Base-by-base conservation (phyloP, 2,797 vertebrate species). In the Microctenopoma lineatum region DNA sequence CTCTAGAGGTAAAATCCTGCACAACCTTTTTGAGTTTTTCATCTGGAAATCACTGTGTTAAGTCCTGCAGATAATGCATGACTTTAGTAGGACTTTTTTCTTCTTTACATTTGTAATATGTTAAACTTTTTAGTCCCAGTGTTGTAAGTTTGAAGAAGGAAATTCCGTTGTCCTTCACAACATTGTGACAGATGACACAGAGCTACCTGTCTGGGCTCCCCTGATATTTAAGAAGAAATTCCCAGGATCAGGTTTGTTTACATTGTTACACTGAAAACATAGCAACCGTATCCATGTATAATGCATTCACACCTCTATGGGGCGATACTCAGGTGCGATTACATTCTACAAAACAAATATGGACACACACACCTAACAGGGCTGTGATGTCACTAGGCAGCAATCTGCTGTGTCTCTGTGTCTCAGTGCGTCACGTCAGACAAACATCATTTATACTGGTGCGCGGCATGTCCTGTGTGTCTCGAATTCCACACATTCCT, bases 271-370 rank as follows among this genome's bases (percentile, higher is more conserved):
- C 50, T 56, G 60, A 64, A 71, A 87, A 83, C 89, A 91, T 90
- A 87, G 92, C 85, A 92, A 93, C 91, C 0, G 83, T 93, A 87
- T 84, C 89, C 48, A 89, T 27, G 77, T 3, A 60, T 42, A 11
- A 36, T 26, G 64, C 63, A 8, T 60, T 77, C 62, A 52, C 72
- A 74, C 80, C 85, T 86, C 64, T 72, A 27, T 6, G 65, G 52
- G 60, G 55, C 21, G 36, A 80, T 75, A 80, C 78, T 21, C 16
- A 46, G 50, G 47, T 10, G 36, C 34, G 50, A 53, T 70, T 60
- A 61, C 42, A 11, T 26, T 42, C 0, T 26, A 26, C 44, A 70
- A 62, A 59, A 10, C 59, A 57, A 56, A 61, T 52, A 21, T 21
- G 21, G 21, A 59, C 21, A 65, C 39, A 65, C 83, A 62, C 72